These are phyloP conservation scores for Bubo bubo DNA, from an alignment of 2,113 vertebrate species.

Conservation along the genomic window DNA sequence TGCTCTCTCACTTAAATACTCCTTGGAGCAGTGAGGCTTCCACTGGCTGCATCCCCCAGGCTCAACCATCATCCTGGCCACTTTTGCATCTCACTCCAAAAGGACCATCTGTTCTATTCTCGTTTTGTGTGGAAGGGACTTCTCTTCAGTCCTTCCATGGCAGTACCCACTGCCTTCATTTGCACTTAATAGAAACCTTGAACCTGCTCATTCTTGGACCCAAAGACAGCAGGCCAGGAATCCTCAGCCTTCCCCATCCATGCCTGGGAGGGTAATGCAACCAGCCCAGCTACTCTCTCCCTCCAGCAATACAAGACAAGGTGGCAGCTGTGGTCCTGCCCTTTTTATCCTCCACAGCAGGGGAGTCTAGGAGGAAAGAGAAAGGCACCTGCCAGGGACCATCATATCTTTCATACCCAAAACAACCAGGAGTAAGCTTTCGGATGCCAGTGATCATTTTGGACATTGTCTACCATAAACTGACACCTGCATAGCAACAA, in stretches of 20 bases:
- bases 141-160: not conserved
- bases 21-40: not conserved
- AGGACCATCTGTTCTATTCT: not conserved
- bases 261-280: not conserved
- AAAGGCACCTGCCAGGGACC: not conserved
- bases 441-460: not conserved
- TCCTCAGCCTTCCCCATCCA: not conserved
- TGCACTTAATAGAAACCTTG: not conserved
- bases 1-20: not conserved
- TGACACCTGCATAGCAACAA: not conserved
- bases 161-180: not conserved
- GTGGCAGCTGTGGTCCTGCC: not conserved
- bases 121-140: not conserved
- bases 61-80: not conserved
- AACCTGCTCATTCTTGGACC: not conserved
- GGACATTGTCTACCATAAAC: not conserved
- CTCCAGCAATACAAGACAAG: not conserved
- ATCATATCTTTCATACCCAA: not conserved
- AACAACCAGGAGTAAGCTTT: not conserved
- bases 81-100: not conserved
- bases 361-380: not conserved
- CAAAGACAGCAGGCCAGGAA: not conserved
- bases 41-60: not conserved
- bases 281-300: not conserved
- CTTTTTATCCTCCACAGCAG: not conserved